A percentile compares a stretch with the other conserved stretches of the same genome.
Evolutionary conservation across 2,888 invertebrate genomes (phyloP).

Genomic region (Caenorhabditis angaria): DNA sequence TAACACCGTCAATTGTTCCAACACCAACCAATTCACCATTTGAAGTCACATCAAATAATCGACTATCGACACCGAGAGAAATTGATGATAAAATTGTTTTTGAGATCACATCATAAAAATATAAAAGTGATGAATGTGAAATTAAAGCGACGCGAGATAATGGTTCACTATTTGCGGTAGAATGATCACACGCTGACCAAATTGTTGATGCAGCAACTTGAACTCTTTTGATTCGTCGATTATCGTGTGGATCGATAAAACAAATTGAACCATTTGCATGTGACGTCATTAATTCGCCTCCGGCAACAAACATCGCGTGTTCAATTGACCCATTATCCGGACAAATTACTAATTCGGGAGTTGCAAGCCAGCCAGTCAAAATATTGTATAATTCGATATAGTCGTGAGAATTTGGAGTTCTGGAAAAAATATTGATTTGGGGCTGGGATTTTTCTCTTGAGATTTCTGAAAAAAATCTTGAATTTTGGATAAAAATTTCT

Average conservation of each 20-base stretch:
- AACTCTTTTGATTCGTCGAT: conserved; percentile 46
- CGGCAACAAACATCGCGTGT: conserved; percentile 19
- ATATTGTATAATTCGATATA: conserved; percentile 52
- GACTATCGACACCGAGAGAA: conserved; percentile 57
- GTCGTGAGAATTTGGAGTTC: conserved; percentile 27
- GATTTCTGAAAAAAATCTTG: no score
- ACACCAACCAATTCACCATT: conserved; percentile 34
- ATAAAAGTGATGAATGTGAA: conserved; percentile 44
- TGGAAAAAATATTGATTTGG: no score
- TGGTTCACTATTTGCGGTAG: background rate
- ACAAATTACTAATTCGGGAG: conserved; percentile 38
- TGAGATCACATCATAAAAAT: conserved; percentile 48
- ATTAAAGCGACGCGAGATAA: conserved; percentile 27
- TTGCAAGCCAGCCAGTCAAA: conserved; percentile 40
- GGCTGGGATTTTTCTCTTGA: no score
- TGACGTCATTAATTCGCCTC: conserved; percentile 29
- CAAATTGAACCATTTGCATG: conserved; percentile 44
- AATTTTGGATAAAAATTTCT: no score
- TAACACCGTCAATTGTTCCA: conserved; percentile 44
- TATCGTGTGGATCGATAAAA: conserved; percentile 44
- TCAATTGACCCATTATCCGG: conserved; percentile 43
- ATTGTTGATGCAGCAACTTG: conserved; percentile 62
- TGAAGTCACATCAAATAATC: conserved; percentile 46
- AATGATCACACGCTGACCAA: conserved; percentile 45
- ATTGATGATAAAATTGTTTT: conserved; percentile 46